phyloP scores from a whole-genome alignment of 2,888 invertebrate genomes.

The Bombylius major region DNA sequence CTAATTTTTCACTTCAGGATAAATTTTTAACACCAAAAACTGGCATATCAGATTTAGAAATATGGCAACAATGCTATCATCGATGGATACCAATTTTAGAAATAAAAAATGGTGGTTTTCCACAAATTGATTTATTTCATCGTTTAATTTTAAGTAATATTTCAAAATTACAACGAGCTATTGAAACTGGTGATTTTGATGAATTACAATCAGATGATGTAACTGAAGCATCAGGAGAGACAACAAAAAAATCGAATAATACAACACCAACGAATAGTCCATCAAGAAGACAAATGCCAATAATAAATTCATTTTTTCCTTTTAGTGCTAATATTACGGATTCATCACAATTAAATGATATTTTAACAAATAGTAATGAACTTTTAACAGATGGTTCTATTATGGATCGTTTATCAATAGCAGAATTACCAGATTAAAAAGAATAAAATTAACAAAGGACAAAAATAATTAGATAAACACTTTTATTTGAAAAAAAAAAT shows the following conservation, averaged over 20 bases:
- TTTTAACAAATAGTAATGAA: slow-evolving; percentile 32
- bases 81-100: slow-evolving; percentile 79
- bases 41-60: slow-evolving; percentile 45
- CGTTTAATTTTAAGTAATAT: slow-evolving; percentile 33
- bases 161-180: slow-evolving; percentile 31
- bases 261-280: slow-evolving; percentile 22
- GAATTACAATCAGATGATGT: slow-evolving; percentile 23
- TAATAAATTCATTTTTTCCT: slow-evolving; percentile 36
- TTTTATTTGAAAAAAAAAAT: background rate
- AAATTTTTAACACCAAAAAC: slow-evolving; percentile 39
- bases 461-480: too few species aligned
- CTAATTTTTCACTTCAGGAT: slow-evolving; percentile 16
- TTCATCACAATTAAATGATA: slow-evolving; percentile 32
- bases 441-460: too few species aligned
- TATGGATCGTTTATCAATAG: slow-evolving; percentile 33
- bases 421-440: slow-evolving; percentile 20
- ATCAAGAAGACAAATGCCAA: slow-evolving; percentile 20
- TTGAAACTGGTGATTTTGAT: slow-evolving; percentile 32
- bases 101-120: slow-evolving; percentile 34
- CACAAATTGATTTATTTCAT: slow-evolving; percentile 35
- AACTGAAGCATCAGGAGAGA: slow-evolving; percentile 1
- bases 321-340: slow-evolving; percentile 31
- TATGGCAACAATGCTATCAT: slow-evolving; percentile 85
- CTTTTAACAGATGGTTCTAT: slow-evolving; percentile 31
- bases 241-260: slow-evolving; percentile 14